These are phyloP conservation scores for Psettodes erumei DNA, from an alignment of 2,113 vertebrate species.

Conservation along the genomic window DNA sequence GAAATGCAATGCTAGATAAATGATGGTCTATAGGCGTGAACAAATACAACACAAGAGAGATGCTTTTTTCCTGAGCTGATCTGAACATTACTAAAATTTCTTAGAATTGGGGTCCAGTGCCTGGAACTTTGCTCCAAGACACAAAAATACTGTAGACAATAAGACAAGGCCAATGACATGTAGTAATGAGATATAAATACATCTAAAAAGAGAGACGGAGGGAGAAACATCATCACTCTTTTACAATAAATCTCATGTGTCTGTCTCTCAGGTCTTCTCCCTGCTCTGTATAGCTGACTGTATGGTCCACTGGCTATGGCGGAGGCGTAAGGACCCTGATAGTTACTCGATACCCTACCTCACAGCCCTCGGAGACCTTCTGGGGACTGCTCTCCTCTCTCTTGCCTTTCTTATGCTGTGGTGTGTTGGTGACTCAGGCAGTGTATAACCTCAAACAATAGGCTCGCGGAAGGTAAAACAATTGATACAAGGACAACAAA, in stretches of 20 bases:
- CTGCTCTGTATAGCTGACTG: slow-evolving; percentile 90
- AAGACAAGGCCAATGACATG: too few relatives aligned
- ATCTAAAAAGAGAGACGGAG: too few relatives aligned
- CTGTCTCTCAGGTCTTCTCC: slow-evolving; percentile 82
- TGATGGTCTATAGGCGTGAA: too few relatives aligned
- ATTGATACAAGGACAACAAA: background rate
- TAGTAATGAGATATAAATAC: too few relatives aligned
- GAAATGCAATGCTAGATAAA: too few relatives aligned
- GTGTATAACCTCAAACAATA: slow-evolving; percentile 27
- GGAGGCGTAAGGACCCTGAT: slow-evolving; percentile 89
- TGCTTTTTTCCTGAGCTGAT: too few relatives aligned
- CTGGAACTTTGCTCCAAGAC: too few relatives aligned
- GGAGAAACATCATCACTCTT: background rate
- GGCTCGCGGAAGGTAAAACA: background rate
- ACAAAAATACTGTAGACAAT: too few relatives aligned
- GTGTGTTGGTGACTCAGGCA: slow-evolving; percentile 53
- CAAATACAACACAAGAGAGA: too few relatives aligned
- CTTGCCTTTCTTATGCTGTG: slow-evolving; percentile 83
- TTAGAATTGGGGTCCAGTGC: too few relatives aligned
- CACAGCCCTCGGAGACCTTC: slow-evolving; percentile 91
- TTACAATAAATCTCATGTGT: background rate
- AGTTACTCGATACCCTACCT: slow-evolving; percentile 97
- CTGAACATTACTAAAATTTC: too few relatives aligned
- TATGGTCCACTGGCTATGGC: slow-evolving; percentile 89
- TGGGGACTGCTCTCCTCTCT: slow-evolving; percentile 90